phyloP scores from a whole-genome alignment of 2,113 vertebrate species.

The Gambusia holbrooki region DNA sequence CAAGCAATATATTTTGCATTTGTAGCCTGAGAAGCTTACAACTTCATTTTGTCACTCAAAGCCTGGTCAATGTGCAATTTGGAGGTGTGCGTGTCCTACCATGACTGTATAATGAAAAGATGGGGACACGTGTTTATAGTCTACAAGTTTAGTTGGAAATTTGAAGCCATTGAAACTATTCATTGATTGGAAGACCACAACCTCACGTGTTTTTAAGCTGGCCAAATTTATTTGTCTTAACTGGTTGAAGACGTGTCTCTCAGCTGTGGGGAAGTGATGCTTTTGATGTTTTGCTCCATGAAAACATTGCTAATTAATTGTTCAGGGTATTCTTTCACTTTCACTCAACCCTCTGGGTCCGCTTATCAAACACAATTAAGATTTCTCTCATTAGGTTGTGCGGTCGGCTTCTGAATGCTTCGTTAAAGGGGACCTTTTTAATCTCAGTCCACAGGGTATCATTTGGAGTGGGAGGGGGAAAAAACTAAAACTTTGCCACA shows the following conservation, averaged over 20 bases:
- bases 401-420: slow-evolving; percentile 38
- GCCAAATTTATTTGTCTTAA: slow-evolving; percentile 36
- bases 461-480: slow-evolving; percentile 10
- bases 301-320: slow-evolving; percentile 63
- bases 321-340: slow-evolving; percentile 41
- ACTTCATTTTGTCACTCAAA: too few species aligned
- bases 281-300: slow-evolving; percentile 42
- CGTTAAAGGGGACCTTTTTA: slow-evolving; percentile 34
- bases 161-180: neutral
- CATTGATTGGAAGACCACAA: neutral
- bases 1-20: too few species aligned
- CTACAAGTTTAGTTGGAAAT: neutral
- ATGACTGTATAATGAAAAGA: neutral
- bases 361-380: slow-evolving; percentile 60
- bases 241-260: neutral
- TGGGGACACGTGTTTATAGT: neutral
- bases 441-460: slow-evolving; percentile 46
- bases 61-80: too few species aligned
- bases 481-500: slow-evolving; percentile 1
- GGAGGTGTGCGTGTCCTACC: too few species aligned
- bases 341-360: slow-evolving; percentile 49
- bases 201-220: neutral
- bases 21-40: too few species aligned
- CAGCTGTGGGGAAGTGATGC: slow-evolving; percentile 44
- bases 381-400: slow-evolving; percentile 58